phyloP scores from a whole-genome alignment of 1,140 invertebrate genomes.

The Drosophila sechellia region DNA sequence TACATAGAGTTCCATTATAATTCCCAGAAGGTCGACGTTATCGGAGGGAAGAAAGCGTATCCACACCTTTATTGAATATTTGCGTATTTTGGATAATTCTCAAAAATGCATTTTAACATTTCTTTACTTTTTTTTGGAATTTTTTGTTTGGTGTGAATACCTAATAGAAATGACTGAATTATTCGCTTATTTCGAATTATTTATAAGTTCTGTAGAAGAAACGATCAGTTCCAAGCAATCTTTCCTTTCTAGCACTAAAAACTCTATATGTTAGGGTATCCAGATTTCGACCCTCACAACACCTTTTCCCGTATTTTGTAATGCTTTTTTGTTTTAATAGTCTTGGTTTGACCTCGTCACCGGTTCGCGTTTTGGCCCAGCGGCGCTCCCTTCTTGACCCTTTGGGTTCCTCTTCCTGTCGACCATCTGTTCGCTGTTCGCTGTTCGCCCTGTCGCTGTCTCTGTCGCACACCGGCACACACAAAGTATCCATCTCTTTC shows the following conservation, averaged over 20 bases:
- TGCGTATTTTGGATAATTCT: not conserved
- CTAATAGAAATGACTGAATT: too few relatives aligned
- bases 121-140: not conserved
- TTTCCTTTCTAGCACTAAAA: too few relatives aligned
- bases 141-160: not conserved
- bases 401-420: constrained; percentile 41
- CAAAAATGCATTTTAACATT: not conserved
- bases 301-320: constrained; percentile 24
- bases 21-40: constrained; percentile 1
- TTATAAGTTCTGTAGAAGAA: too few relatives aligned
- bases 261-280: not conserved
- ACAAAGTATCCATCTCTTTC: not conserved
- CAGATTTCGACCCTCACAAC: not conserved
- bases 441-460: constrained; percentile 12
- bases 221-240: not conserved
- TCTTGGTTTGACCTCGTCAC: constrained; percentile 79
- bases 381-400: constrained; percentile 38
- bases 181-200: too few relatives aligned
- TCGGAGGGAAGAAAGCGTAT: not conserved
- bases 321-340: constrained; percentile 69
- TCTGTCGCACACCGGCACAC: not conserved
- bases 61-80: not conserved
- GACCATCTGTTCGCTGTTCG: constrained; percentile 60
- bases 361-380: constrained; percentile 58
- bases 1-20: constrained; percentile 8